A percentile compares a stretch with the other conserved stretches of the same genome.
Conservation (phyloP, 2,888 invertebrate species). For the Beris morrisii region DNA sequence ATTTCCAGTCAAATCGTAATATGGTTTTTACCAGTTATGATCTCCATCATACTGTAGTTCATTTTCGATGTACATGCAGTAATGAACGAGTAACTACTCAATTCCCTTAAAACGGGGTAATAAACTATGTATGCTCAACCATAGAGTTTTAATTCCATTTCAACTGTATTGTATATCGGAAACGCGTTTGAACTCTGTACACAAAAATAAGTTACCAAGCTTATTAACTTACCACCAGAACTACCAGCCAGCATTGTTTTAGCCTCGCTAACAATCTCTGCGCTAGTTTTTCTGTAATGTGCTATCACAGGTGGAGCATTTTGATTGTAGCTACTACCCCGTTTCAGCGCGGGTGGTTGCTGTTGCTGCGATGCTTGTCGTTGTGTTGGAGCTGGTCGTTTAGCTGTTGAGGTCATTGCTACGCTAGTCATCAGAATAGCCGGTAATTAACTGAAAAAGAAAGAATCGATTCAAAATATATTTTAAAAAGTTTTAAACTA, state of each 20-base stretch:
- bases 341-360: slow-evolving; percentile 16
- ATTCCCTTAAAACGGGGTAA: too few species aligned
- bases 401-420: slow-evolving; percentile 29
- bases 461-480: not conserved
- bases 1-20: too few species aligned
- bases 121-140: too few species aligned
- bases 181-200: too few species aligned
- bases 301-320: slow-evolving; percentile 13
- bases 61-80: too few species aligned
- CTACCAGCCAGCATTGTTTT: slow-evolving; percentile 61
- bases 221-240: slow-evolving; percentile 32
- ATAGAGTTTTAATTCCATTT: too few species aligned
- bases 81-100: too few species aligned
- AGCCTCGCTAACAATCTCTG: slow-evolving; percentile 80
- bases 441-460: slow-evolving; percentile 25
- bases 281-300: slow-evolving; percentile 67
- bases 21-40: too few species aligned
- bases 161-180: too few species aligned
- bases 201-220: too few species aligned
- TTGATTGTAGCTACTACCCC: slow-evolving; percentile 23
- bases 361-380: slow-evolving; percentile 23
- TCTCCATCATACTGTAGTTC: too few species aligned
- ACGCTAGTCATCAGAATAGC: slow-evolving; percentile 14
- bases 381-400: slow-evolving; percentile 18
- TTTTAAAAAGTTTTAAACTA: too few species aligned